phyloP scores from a whole-genome alignment of 2,888 invertebrate species.

The Petrolisthes manimaculis region DNA sequence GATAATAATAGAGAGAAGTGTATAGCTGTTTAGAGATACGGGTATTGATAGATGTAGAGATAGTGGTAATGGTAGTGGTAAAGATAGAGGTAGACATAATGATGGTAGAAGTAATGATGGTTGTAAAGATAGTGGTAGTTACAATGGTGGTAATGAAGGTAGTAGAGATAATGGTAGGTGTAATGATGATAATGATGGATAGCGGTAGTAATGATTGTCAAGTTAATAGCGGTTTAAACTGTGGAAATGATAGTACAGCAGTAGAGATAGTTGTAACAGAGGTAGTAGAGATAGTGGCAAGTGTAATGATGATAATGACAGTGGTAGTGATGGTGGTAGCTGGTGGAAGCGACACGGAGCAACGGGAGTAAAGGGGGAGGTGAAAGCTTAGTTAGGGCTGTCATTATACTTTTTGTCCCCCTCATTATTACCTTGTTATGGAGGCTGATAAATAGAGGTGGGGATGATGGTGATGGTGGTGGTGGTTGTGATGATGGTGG shows the following conservation, averaged over 20 bases:
- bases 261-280: too few relatives aligned
- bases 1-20: too few relatives aligned
- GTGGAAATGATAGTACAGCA: too few relatives aligned
- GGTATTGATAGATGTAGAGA: too few relatives aligned
- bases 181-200: not conserved
- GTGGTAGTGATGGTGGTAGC: not conserved
- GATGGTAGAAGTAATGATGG: not conserved
- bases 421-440: not conserved
- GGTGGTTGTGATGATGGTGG: not conserved
- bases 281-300: not conserved
- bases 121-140: not conserved
- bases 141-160: not conserved
- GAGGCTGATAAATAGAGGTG: not conserved
- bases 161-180: not conserved
- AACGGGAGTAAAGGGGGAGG: not conserved
- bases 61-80: too few relatives aligned
- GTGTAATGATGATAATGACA: not conserved
- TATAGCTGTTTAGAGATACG: too few relatives aligned
- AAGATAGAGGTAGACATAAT: too few relatives aligned
- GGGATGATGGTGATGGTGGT: not conserved
- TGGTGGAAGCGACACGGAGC: not conserved
- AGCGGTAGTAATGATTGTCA: not conserved
- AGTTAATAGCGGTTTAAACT: not conserved
- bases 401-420: too few relatives aligned
- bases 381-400: too few relatives aligned